Base-by-base conservation (phyloP, 2,888 invertebrate species). In the Xestia c-nigrum region DNA sequence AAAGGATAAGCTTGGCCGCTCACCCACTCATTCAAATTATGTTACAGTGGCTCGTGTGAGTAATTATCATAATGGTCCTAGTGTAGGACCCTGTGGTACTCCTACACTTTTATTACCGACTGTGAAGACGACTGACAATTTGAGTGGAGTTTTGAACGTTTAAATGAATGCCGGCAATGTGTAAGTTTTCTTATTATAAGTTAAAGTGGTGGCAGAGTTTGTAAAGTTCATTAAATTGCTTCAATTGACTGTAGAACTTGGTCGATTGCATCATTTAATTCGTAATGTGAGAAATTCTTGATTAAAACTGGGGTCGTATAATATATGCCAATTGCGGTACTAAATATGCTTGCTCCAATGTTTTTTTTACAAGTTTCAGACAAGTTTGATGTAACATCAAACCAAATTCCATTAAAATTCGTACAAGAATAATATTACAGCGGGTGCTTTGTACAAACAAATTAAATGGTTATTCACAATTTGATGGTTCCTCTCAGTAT, bases 181-280 rank as follows among this genome's bases (percentile, higher is more conserved):
- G 64, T 87, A 82, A 87, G 88, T 87, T 87, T 84, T 87, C 88
- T 87, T 87, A 84, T 87, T 87, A 87, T 84, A 82, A 87, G 80
- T 85, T 87, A 47, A 84, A 85, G 86, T 78, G 77, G 86, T 82
- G 76, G 77, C 72, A 67, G 71, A 87, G 76, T 84, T 85, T 71
- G 80, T 55, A 78, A 84, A 87, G 76, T 84, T 84, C 75, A 84
- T 87, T 87, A 87, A 81, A 87, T 84, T 73, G 68, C 72, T 87
- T 80, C 71, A 85, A 81, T 87, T 80, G 81, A 84, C 80, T 78
- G 55, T 81, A 43, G 61, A 79, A 78, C 79, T 85, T 76, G 16
- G 79, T 79, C 74, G 52, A 85, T 85, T 78, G 78, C 85, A 78
- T 72, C 73, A 57, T 70, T 83, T 73, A 73, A 70, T 74, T 87